A percentile compares a stretch with the other conserved stretches of the same genome.
Conservation (phyloP, 2,888 invertebrate species). For the Chrysotoxum bicinctum region DNA sequence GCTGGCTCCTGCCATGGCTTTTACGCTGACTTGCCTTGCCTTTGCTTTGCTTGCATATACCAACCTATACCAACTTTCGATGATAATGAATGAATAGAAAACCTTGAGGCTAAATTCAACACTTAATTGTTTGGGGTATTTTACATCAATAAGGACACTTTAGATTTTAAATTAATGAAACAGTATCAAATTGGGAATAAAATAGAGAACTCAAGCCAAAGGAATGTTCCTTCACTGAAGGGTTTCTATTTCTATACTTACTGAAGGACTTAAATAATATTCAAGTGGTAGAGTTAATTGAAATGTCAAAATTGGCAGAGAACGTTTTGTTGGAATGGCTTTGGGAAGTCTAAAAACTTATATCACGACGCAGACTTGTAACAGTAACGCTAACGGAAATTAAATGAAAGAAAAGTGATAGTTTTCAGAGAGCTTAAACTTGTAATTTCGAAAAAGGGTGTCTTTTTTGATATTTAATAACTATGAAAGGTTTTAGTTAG, state of each 20-base stretch:
- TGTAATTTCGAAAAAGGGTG: too few relatives aligned
- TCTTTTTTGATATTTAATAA: too few relatives aligned
- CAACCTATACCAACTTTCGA: neutral
- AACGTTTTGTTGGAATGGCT: neutral
- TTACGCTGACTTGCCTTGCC: neutral
- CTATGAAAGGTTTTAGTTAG: too few relatives aligned
- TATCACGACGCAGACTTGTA: too few relatives aligned
- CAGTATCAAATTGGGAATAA: slow-evolving; percentile 23
- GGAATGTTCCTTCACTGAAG: too few relatives aligned
- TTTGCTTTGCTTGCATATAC: neutral
- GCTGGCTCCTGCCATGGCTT: neutral
- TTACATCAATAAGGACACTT: slow-evolving; percentile 29
- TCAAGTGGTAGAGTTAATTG: slow-evolving; percentile 21
- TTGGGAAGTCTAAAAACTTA: neutral
- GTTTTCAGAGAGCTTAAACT: too few relatives aligned
- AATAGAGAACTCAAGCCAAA: slow-evolving; percentile 5
- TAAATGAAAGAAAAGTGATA: too few relatives aligned
- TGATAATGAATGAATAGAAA: slow-evolving; percentile 13
- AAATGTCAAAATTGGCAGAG: slow-evolving; percentile 16
- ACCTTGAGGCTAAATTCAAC: slow-evolving; percentile 24
- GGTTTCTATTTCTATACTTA: neutral
- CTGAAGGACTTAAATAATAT: neutral
- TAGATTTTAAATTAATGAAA: slow-evolving; percentile 23
- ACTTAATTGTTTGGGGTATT: slow-evolving; percentile 7
- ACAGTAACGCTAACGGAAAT: too few relatives aligned